Evolutionary conservation across 2,113 vertebrate species (phyloP), one percentile per base, ranked within the genome.

Genomic region (Origma solitaria): DNA sequence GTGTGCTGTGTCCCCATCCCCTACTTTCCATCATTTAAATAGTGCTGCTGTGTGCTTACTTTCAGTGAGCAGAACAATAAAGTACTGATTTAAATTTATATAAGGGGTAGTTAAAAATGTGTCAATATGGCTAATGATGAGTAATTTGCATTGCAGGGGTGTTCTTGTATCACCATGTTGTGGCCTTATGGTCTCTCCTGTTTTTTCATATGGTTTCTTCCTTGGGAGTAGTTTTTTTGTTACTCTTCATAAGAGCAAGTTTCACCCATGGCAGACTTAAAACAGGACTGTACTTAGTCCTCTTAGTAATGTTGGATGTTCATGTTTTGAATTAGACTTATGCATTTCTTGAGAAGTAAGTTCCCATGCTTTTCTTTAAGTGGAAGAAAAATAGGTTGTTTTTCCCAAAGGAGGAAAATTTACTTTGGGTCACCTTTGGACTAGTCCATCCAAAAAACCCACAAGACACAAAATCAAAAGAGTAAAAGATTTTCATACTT

Each of bases 401-500:
- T 37, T 18, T 75, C 20, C 47, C 35, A 83, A 44, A 94, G 56
- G 31, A 86, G 51, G 85, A 35, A 42, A 53, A 53, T 31, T 68
- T 80, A 40, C 40, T 62, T 54, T 69, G 30, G 13, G 50, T 89
- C 49, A n/a, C 7, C 9, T 94, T 95, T 94, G 50, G 94, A 82
- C 17, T 85, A 79, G 51, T 72, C 44, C 12, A 8, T 62, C 33
- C 7, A 20, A 76, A 89, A 87, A 86, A 31, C 3, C 13, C 19
- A 11, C 1, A 31, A 49, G 28, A 65, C 11, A 50, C 20, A 25
- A 37, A 83, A 84, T 42, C 8, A 61, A 90, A 33, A 86, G 30
- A 92, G 82, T 96, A 40, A 93, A 77, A 85, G 10, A 88, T 88
- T 91, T 95, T 81, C 20, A 61, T 95, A 30, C 42, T 83, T 91